Evolutionary conservation across 2,888 invertebrate species (phyloP).

Genomic region (Drosophila eohydei): DNA sequence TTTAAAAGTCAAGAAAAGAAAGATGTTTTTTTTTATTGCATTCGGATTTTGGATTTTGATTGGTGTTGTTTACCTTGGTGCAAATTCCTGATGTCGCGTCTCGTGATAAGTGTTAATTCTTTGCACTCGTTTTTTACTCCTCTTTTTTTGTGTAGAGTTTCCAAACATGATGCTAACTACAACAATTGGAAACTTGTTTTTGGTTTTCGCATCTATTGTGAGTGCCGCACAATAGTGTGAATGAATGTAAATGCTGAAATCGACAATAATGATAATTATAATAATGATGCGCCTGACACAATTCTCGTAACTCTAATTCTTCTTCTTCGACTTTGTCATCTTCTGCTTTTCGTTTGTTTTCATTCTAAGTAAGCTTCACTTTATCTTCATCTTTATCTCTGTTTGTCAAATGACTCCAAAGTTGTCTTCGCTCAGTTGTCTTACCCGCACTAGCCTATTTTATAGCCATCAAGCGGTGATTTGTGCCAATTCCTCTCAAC

Average conservation of each 20-base stretch:
- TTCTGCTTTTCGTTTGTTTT: constrained; percentile 7
- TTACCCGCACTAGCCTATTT: constrained; percentile 52
- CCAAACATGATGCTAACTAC: constrained; percentile 24
- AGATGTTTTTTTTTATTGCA: too few relatives aligned
- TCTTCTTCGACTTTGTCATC: not conserved
- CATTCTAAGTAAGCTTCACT: constrained; percentile 45
- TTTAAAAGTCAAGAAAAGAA: too few relatives aligned
- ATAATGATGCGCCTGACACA: constrained; percentile 56
- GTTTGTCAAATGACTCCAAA: constrained; percentile 25
- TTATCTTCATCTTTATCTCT: constrained; percentile 24
- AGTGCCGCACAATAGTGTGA: constrained; percentile 36
- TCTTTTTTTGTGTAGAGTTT: constrained; percentile 10
- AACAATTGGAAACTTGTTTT: constrained; percentile 32
- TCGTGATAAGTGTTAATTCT: constrained; percentile 45
- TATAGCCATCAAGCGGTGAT: constrained; percentile 68
- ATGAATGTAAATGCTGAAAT: constrained; percentile 47
- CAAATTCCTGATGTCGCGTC: constrained; percentile 10
- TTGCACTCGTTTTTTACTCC: not conserved
- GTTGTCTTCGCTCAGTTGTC: not conserved
- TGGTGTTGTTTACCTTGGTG: not conserved
- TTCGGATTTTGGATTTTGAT: not conserved
- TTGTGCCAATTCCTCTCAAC: constrained; percentile 60
- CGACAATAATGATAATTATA: constrained; percentile 52
- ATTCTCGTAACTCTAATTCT: constrained; percentile 31
- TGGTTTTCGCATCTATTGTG: constrained; percentile 42